Conservation (phyloP, 2,888 invertebrate species). For the Copidosoma aretas region DNA sequence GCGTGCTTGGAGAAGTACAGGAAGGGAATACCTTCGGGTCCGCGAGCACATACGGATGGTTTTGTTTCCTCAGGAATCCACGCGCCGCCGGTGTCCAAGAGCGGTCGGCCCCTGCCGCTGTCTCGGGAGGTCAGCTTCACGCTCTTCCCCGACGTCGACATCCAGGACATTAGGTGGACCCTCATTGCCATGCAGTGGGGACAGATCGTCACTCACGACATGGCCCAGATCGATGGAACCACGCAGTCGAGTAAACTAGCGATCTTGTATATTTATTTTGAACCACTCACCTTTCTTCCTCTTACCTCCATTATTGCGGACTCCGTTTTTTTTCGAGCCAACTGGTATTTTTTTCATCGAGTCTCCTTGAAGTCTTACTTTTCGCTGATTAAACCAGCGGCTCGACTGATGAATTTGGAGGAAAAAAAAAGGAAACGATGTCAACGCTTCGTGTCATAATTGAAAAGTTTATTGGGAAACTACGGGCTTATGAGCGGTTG, state of each 20-base stretch:
- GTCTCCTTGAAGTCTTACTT: too few species aligned
- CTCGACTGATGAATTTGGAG: too few species aligned
- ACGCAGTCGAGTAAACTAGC: constrained; percentile 74
- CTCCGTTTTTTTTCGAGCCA: too few species aligned
- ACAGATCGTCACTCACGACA: constrained; percentile 81
- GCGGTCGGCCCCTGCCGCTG: constrained; percentile 73
- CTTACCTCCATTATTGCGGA: too few species aligned
- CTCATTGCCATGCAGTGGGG: constrained; percentile 82
- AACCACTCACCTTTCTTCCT: not conserved
- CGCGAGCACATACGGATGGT: not conserved
- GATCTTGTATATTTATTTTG: not conserved
- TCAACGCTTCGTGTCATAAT: too few species aligned
- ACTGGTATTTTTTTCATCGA: too few species aligned
- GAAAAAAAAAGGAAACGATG: too few species aligned
- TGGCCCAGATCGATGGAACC: constrained; percentile 75
- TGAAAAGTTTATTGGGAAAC: too few species aligned
- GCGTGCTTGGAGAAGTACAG: not conserved
- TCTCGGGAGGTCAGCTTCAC: constrained; percentile 74
- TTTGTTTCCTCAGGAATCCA: constrained; percentile 66
- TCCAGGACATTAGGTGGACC: constrained; percentile 77
- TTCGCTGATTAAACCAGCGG: too few species aligned
- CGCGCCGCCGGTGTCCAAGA: constrained; percentile 69
- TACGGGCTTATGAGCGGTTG: too few species aligned
- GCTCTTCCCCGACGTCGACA: constrained; percentile 74
- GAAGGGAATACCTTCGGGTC: too few species aligned